Percentiles rank a stretch among this genome's conserved stretches.
Evolutionary conservation across 2,888 invertebrate genomes (phyloP).

Genomic region (Globia sparganii): DNA sequence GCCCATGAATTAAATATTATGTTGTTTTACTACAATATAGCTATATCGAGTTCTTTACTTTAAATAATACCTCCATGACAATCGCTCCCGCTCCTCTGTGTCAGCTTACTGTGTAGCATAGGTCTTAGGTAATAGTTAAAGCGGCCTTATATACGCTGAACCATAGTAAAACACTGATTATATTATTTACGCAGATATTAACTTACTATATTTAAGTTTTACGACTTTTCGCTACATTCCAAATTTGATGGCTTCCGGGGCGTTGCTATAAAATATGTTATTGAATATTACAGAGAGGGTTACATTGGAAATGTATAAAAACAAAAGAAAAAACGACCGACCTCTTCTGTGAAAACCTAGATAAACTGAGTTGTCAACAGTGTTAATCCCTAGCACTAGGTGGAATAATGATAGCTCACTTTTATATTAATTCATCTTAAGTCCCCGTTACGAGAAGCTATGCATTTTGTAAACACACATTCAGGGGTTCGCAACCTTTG

Average conservation of each 20-base stretch:
- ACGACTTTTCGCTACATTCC: slow-evolving; percentile 22
- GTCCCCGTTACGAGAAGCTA: too few species aligned
- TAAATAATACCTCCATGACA: not conserved
- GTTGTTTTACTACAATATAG: not conserved
- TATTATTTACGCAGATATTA: slow-evolving; percentile 47
- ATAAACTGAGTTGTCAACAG: not conserved
- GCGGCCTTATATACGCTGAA: not conserved
- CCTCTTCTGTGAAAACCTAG: not conserved
- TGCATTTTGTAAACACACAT: too few species aligned
- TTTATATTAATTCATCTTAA: not conserved
- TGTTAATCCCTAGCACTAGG: not conserved
- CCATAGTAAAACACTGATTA: slow-evolving; percentile 37
- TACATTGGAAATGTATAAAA: not conserved
- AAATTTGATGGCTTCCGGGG: slow-evolving; percentile 34
- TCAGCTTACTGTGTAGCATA: not conserved
- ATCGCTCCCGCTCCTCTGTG: not conserved
- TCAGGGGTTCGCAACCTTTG: too few species aligned
- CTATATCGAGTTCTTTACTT: not conserved
- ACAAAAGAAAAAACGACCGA: not conserved
- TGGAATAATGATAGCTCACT: not conserved
- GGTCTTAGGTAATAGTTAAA: not conserved
- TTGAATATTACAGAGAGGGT: slow-evolving; percentile 6
- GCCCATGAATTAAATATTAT: not conserved
- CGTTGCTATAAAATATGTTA: slow-evolving; percentile 7
- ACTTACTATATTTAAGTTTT: slow-evolving; percentile 49